Percentiles rank a stretch among this genome's conserved stretches.
phyloP scores from a whole-genome alignment of 2,113 vertebrate species.

The Clarias magur region DNA sequence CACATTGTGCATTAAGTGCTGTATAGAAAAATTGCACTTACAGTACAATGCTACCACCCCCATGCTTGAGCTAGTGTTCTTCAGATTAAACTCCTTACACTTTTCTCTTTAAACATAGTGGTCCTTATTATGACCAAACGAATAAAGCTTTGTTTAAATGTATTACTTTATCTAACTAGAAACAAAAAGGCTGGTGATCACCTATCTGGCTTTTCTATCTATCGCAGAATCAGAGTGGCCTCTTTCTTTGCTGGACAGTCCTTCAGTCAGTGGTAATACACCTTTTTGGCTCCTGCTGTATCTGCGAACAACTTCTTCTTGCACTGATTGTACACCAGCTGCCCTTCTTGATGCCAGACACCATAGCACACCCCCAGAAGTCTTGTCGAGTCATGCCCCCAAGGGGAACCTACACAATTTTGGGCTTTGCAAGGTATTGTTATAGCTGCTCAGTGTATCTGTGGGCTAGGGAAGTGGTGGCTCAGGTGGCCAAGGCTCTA shows the following conservation, averaged over 20 bases:
- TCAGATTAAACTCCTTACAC: neutral
- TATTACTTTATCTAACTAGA: neutral
- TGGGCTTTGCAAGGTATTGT: no score
- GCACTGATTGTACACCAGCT: no score
- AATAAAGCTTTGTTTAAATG: neutral
- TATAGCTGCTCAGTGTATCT: no score
- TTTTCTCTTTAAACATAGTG: neutral
- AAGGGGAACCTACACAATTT: no score
- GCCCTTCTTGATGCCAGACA: no score
- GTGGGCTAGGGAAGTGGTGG: no score
- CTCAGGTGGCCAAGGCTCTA: no score
- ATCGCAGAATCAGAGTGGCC: neutral
- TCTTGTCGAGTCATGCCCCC: no score
- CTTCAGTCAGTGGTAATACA: neutral
- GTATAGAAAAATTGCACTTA: no score
- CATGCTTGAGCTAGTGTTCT: neutral
- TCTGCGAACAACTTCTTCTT: no score
- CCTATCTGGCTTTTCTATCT: neutral
- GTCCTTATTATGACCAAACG: neutral
- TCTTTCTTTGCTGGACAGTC: neutral
- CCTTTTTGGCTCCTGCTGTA: no score
- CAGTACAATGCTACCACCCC: neutral
- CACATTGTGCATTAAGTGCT: neutral
- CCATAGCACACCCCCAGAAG: no score
- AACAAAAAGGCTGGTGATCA: neutral